Evolutionary conservation across 2,797 vertebrate genomes (phyloP).

Genomic region (Poecile montanus): DNA sequence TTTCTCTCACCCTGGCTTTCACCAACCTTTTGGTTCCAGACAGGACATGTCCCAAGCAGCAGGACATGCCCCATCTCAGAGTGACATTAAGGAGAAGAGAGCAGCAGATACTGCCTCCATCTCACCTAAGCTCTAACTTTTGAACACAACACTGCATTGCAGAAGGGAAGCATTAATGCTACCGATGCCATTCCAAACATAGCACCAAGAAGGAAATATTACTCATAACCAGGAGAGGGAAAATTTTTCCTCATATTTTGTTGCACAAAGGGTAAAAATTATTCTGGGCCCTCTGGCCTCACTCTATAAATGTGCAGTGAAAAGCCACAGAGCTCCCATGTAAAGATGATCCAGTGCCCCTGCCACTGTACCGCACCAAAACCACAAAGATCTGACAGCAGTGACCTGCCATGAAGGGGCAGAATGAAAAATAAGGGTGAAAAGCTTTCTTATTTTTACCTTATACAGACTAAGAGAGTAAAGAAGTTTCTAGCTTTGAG

Average conservation of each 20-base stretch:
- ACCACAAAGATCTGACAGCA: neutral
- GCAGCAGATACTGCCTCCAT: neutral
- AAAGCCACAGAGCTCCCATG: neutral
- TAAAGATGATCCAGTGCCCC: neutral
- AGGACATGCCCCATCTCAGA: neutral
- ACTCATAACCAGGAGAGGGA: neutral
- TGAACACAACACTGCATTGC: neutral
- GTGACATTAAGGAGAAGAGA: neutral
- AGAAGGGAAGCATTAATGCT: neutral
- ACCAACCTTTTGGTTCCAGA: neutral
- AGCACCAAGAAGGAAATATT: neutral
- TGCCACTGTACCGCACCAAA: neutral
- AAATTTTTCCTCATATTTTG: neutral
- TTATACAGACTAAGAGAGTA: neutral
- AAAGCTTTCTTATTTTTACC: neutral
- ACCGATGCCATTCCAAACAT: accelerated
- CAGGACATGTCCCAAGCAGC: accelerated
- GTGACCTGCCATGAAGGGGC: neutral
- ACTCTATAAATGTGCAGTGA: neutral
- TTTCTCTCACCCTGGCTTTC: neutral
- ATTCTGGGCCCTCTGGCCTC: neutral
- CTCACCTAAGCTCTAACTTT: neutral
- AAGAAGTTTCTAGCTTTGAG: neutral
- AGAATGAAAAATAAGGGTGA: neutral
- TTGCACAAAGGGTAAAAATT: neutral